Conservation (phyloP, 2,888 invertebrate genomes). For the Cyaniris semiargus region DNA sequence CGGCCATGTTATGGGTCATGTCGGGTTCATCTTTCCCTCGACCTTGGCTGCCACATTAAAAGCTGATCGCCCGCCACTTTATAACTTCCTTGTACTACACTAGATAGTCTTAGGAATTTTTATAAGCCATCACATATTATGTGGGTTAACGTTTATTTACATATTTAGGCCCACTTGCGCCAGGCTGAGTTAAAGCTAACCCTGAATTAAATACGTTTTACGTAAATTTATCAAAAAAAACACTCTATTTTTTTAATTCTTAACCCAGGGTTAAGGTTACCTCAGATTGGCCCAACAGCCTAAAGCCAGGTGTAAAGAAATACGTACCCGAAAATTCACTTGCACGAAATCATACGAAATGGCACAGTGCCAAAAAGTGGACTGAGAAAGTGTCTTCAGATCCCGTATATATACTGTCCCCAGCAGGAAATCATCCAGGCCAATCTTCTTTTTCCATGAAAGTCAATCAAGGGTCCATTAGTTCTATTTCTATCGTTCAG, state of each 20-base stretch:
- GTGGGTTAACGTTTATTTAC: too few species aligned
- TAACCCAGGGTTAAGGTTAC: neutral
- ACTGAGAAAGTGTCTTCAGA: conserved; percentile 37
- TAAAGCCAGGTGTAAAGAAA: neutral
- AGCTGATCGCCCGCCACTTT: conserved; percentile 38
- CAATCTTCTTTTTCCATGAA: conserved; percentile 61
- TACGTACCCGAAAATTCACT: conserved; percentile 34
- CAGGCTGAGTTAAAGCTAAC: too few species aligned
- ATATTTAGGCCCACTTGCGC: too few species aligned
- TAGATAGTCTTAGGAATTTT: conserved; percentile 12
- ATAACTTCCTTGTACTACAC: conserved; percentile 28
- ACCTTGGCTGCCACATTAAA: conserved; percentile 58
- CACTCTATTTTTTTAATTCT: too few species aligned
- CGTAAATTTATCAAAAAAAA: too few species aligned
- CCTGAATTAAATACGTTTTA: too few species aligned
- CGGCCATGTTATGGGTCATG: conserved; percentile 64
- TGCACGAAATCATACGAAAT: conserved; percentile 7
- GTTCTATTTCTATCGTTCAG: conserved; percentile 64
- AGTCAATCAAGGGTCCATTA: conserved; percentile 60
- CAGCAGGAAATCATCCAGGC: conserved; percentile 57
- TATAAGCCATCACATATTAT: neutral
- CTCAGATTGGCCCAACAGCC: neutral
- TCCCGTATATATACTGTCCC: conserved; percentile 53
- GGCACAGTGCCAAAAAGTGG: conserved; percentile 34
- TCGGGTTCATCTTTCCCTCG: conserved; percentile 62